Evolutionary conservation across 1,140 invertebrate species (phyloP), one percentile per base, ranked within the genome.

Genomic region (Zaprionus nigranus): DNA sequence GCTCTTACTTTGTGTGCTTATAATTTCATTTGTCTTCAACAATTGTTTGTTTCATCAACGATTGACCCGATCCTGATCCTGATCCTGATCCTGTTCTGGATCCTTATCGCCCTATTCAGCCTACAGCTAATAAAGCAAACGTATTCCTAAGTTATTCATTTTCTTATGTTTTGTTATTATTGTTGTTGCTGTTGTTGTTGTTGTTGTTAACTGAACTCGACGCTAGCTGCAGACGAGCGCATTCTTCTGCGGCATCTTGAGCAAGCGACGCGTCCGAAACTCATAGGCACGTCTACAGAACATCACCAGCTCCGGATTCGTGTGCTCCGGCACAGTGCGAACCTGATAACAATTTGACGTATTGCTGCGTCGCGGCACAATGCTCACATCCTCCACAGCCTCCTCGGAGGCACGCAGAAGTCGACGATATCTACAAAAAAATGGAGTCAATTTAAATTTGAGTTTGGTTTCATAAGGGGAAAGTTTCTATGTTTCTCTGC

Each of bases 251-350:
- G 95, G 95, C 94, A 96, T 95, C 87, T 96, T 96, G 51, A 96
- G 94, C 72, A 97, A 95, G 78, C 96, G 95, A 82, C 96, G 97
- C 69, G 97, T 96, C 65, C 98, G 95, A 93, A 98, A 99, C 93
- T 99, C 98, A 93, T 99, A 99, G 36, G 99, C 97, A 78, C 97
- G 96, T 17, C 97, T 95, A 93, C 98, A 99, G 93, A 98, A 97
- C 83, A 99, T 97, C 2, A 99, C 97, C 92, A 97, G 96, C 76
- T 99, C 98, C 5, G 96, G 94, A 63, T 95, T 94, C 30, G 97
- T 96, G 46, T 94, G 92, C 9, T 96, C 95, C 77, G 96, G 95
- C 30, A 96, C 94, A 30, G 96, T 95, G n/a, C 92, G 88, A 76
- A 93, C 91, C 17, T 76, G 34, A 70, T 63, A 82, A 30, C 81